A percentile compares a stretch with the other conserved stretches of the same genome.
phyloP scores from a whole-genome alignment of 2,888 invertebrate species.

The Scotopteryx bipunctaria region DNA sequence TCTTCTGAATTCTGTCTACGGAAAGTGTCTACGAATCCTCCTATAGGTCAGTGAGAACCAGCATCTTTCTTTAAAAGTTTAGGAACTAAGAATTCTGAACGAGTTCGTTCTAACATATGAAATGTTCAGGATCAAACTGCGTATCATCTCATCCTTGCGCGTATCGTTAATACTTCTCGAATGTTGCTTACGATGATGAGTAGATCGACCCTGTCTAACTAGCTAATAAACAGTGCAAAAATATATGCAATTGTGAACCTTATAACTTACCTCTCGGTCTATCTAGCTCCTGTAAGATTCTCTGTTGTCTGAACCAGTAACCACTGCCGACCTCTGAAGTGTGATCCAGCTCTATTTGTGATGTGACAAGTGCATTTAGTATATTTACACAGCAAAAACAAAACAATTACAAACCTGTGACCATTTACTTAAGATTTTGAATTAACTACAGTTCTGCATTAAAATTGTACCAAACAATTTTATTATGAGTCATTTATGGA shows the following conservation, averaged over 20 bases:
- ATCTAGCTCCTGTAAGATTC: conserved; percentile 85
- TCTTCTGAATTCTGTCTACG: too few relatives aligned
- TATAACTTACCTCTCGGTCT: conserved; percentile 67
- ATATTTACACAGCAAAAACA: conserved; percentile 80
- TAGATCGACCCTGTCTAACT: neutral
- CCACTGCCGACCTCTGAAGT: conserved; percentile 83
- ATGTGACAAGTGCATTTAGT: conserved; percentile 79
- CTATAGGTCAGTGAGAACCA: too few relatives aligned
- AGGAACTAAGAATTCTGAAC: too few relatives aligned
- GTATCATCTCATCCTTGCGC: neutral
- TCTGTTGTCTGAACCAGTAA: conserved; percentile 86
- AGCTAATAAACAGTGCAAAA: conserved; percentile 13
- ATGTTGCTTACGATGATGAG: neutral
- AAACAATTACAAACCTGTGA: conserved; percentile 61
- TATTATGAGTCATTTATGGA: conserved; percentile 20
- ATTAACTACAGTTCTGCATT: neutral
- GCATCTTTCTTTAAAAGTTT: too few relatives aligned
- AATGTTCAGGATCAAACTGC: too few relatives aligned
- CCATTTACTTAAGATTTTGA: conserved; percentile 44
- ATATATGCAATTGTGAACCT: conserved; percentile 48
- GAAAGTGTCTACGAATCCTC: too few relatives aligned
- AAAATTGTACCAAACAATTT: conserved; percentile 8
- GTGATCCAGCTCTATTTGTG: conserved; percentile 81
- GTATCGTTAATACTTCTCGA: too few relatives aligned
- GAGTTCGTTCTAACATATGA: too few relatives aligned